Evolutionary conservation across 2,888 invertebrate species (phyloP), one percentile per base, ranked within the genome.

Genomic region (Dione vanillae): DNA sequence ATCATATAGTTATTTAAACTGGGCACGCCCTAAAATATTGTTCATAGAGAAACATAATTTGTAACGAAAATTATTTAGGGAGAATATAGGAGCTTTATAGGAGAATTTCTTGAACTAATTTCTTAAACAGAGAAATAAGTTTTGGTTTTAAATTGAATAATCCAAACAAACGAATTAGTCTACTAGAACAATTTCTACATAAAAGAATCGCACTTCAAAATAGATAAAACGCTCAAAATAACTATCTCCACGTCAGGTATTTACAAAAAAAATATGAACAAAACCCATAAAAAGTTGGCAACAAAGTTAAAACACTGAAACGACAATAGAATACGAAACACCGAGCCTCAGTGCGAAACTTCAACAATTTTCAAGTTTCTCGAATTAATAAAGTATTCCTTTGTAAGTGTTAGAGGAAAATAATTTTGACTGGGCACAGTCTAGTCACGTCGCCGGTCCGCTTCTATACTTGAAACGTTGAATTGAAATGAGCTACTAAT

Each of bases 381-480:
- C 70, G 59, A 70, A 59, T 70, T 52, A 70, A 70, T 70, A 72
- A 74, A 70, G 62, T 72, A 75, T 70, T 72, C 72, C 75, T 73
- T 73, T 73, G 75, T 56, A 67, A 73, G 71, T 71, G 56, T 40
- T 59, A 67, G 52, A 68, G 61, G 66, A 66, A 73, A 73, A 75
- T 71, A 37, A 71, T 75, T 71, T 65, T 20, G 49, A 54, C 54
- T 64, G 62, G 49, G 37, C 49, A 19, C 59, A 35, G 65, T 65
- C 65, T 35, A 49, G 61, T 69, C 71, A 72, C 71, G 71, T 52
- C 2, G 14, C n/a, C 41, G 45, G 54, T 62, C 68, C 68, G 51
- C 54, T 62, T 69, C 68, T 62, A 69, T 56, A 54, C 54, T 69
- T 64, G 68, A 51, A 52, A 62, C 45, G 35, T 40, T 62, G 62